phyloP scores from a whole-genome alignment of 2,113 vertebrate genomes.

The Hydrolagus affinis region DNA sequence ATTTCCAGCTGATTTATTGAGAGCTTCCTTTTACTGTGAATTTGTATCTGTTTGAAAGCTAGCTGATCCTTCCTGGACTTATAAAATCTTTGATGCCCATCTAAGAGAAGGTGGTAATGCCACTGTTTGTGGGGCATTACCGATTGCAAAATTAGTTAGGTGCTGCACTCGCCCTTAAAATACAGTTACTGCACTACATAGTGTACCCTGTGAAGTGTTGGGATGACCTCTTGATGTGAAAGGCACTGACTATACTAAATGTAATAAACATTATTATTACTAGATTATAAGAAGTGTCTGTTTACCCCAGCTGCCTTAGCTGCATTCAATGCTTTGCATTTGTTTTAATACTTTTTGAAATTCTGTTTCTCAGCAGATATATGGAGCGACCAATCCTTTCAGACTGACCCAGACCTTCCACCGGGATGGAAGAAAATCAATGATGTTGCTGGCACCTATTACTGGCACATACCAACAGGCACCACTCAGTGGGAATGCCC shows the following conservation, averaged over 20 bases:
- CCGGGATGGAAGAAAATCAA: constrained; percentile 87
- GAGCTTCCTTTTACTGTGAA: not conserved
- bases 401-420: constrained; percentile 84
- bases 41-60: not conserved
- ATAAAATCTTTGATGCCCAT: not conserved
- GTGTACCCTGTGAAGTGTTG: too few species aligned
- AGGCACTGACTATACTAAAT: too few species aligned
- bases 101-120: too few species aligned
- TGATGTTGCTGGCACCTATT: constrained; percentile 80
- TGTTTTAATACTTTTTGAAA: not conserved
- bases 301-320: too few species aligned
- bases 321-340: not conserved
- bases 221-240: too few species aligned
- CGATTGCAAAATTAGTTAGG: too few species aligned
- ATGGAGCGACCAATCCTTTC: constrained; percentile 83
- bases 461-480: constrained; percentile 89
- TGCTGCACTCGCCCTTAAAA: too few species aligned
- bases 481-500: constrained; percentile 84
- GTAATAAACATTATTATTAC: too few species aligned
- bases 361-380: constrained; percentile 60
- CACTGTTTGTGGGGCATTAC: not conserved
- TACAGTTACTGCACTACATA: too few species aligned
- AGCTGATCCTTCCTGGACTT: not conserved
- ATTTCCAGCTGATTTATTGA: not conserved
- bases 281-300: too few species aligned